These are phyloP conservation scores for Piscicola geometra DNA, from an alignment of 2,888 invertebrate species.

Conservation along the genomic window DNA sequence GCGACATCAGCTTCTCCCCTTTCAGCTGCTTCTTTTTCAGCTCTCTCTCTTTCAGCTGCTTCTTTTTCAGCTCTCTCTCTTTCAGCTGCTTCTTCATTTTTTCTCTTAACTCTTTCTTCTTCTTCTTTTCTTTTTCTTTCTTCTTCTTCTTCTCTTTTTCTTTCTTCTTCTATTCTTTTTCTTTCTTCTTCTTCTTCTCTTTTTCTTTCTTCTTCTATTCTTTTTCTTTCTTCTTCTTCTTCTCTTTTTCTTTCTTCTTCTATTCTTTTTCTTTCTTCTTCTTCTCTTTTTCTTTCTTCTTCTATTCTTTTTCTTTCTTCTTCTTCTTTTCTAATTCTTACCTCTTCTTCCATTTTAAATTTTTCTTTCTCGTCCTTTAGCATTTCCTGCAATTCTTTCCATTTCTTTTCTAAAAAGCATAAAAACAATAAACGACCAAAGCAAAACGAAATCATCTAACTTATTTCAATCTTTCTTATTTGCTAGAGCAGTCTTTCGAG, in stretches of 20 bases:
- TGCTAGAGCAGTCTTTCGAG: not conserved
- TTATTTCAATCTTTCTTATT: not conserved
- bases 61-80: not conserved
- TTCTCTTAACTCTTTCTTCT: not conserved
- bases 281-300: constrained; percentile 1
- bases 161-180: not conserved
- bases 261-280: not conserved
- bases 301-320: too few species aligned
- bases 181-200: not conserved
- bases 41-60: not conserved
- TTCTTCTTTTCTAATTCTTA: not conserved
- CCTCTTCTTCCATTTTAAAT: not conserved
- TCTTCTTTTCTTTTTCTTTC: not conserved
- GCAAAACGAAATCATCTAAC: too few species aligned
- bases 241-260: constrained; percentile 26
- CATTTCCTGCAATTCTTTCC: not conserved
- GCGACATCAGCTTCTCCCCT: not conserved
- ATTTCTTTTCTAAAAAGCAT: not conserved
- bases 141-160: not conserved
- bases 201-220: not conserved
- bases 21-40: not conserved
- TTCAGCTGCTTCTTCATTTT: not conserved
- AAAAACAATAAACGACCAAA: too few species aligned
- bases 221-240: not conserved
- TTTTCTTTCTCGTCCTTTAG: not conserved